These are phyloP conservation scores for Conger conger DNA, from an alignment of 2,113 vertebrate genomes.

Conservation along the genomic window DNA sequence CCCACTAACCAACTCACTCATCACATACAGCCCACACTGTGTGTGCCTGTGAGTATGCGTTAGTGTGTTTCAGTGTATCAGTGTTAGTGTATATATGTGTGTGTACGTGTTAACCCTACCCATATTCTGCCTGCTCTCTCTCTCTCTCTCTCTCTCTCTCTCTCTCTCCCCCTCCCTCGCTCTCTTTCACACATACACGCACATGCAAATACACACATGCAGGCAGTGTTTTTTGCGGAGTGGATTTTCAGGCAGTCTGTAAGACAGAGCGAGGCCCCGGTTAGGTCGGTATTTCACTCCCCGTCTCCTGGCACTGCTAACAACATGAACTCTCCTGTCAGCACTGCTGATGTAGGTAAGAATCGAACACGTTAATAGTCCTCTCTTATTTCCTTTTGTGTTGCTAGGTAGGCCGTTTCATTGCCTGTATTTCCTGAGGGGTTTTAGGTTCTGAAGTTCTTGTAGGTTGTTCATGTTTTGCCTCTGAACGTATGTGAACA, in stretches of 20 bases:
- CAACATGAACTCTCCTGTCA: background rate
- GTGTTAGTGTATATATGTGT: background rate
- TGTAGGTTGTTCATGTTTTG: background rate
- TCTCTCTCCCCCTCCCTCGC: background rate
- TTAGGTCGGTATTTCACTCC: background rate
- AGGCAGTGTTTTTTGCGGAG: background rate
- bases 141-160: background rate
- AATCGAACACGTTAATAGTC: background rate
- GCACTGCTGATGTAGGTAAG: conserved; percentile 19
- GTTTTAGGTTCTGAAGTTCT: background rate
- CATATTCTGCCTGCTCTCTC: background rate
- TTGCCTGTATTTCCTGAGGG: background rate
- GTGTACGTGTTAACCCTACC: background rate
- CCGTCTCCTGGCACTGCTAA: background rate
- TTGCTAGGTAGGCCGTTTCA: background rate
- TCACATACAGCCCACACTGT: too few relatives aligned
- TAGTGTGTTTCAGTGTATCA: background rate
- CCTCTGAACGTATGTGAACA: background rate
- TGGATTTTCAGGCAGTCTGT: too few relatives aligned
- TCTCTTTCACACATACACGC: conserved; percentile 11
- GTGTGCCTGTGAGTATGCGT: conserved; percentile 20
- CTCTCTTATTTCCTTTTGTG: too few relatives aligned
- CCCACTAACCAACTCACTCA: too few relatives aligned
- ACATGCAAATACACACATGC: conserved; percentile 15
- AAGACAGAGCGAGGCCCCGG: too few relatives aligned